A percentile compares a stretch with the other conserved stretches of the same genome.
These are phyloP conservation scores for Paramormyrops hopkinsi DNA, from an alignment of 2,797 vertebrate species.

Conservation along the genomic window DNA sequence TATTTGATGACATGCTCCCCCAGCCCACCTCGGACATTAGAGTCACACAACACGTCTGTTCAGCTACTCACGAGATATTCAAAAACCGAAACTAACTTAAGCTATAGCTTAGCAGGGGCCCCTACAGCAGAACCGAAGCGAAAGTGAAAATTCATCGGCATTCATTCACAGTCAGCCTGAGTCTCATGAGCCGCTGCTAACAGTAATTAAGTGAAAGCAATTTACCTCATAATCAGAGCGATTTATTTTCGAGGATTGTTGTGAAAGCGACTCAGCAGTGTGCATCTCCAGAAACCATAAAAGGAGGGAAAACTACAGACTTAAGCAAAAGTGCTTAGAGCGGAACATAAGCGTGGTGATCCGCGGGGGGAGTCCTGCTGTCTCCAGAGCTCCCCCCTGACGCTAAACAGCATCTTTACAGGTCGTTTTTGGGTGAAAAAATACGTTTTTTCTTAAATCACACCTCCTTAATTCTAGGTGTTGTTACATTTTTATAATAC, in stretches of 20 bases:
- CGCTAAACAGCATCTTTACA: background rate
- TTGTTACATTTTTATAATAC: background rate
- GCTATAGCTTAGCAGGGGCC: background rate
- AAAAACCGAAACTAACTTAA: background rate
- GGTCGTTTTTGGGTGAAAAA: background rate
- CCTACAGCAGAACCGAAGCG: background rate
- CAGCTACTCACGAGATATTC: background rate
- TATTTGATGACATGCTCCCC: background rate
- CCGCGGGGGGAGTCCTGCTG: background rate
- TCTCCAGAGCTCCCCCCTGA: background rate
- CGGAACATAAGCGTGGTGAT: background rate
- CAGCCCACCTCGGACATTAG: background rate
- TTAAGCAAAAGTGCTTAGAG: background rate
- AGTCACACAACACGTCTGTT: background rate
- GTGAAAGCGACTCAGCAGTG: background rate
- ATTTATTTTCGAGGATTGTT: conserved; percentile 5
- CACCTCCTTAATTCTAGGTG: background rate
- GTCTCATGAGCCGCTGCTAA: background rate
- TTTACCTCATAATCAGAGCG: background rate
- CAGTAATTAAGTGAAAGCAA: conserved; percentile 11
- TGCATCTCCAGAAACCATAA: background rate
- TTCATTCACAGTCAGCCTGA: background rate
- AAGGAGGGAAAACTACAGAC: background rate
- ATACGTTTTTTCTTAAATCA: background rate
- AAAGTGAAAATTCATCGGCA: background rate